These are phyloP conservation scores for Dryocosmus kuriphilus DNA, from an alignment of 2,888 invertebrate genomes.

Conservation along the genomic window DNA sequence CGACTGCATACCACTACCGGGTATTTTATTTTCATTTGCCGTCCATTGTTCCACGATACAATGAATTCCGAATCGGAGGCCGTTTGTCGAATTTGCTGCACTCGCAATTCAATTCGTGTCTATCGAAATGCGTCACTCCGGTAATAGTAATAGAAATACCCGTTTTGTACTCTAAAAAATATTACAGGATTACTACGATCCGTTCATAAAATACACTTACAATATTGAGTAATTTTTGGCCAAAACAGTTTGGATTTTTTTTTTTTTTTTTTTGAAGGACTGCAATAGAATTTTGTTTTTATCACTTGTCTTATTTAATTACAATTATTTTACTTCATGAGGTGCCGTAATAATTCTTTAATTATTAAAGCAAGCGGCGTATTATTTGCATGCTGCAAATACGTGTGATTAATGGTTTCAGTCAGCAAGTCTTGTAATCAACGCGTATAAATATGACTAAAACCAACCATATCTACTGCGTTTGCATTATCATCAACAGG, in stretches of 20 bases:
- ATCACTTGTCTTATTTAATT: not conserved
- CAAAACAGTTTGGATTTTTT: too few species aligned
- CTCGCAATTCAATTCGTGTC: conserved; percentile 29
- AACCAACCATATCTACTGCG: conserved; percentile 14
- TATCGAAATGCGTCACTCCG: conserved; percentile 5
- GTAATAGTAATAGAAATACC: not conserved
- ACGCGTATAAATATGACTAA: conserved; percentile 12
- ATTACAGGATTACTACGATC: not conserved
- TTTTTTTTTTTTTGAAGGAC: too few species aligned
- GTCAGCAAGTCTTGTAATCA: conserved; percentile 36
- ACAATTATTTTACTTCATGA: not conserved
- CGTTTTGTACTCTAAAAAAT: not conserved
- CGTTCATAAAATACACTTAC: not conserved
- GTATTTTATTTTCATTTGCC: conserved; percentile 61
- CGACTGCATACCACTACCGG: conserved; percentile 51
- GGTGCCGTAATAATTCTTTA: not conserved
- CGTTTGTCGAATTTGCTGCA: conserved; percentile 33
- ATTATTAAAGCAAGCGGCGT: not conserved
- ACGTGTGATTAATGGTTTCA: conserved; percentile 22
- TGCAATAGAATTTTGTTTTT: not conserved
- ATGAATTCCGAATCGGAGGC: conserved; percentile 48
- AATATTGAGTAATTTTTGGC: too few species aligned
- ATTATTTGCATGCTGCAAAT: conserved; percentile 16
- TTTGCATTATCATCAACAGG: not conserved
- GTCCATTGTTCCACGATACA: conserved; percentile 58